Conservation (phyloP, 2,113 vertebrate genomes). For the Leptocoma aspasia region DNA sequence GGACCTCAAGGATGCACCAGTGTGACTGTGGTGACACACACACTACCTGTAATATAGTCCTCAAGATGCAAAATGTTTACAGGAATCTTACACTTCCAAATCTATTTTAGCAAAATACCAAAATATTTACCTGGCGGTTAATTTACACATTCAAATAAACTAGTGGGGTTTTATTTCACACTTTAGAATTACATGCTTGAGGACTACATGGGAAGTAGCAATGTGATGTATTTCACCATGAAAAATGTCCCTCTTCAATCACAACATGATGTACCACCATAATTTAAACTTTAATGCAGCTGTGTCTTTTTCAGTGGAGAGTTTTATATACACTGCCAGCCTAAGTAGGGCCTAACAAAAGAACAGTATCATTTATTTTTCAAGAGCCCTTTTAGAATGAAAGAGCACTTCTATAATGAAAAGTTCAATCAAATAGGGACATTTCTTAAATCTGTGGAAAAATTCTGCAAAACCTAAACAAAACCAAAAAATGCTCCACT, state of each 20-base stretch:
- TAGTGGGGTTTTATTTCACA: neutral
- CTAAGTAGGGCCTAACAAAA: neutral
- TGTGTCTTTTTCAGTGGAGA: neutral
- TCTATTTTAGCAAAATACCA: conserved; percentile 66
- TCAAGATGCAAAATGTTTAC: conserved; percentile 22
- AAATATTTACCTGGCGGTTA: conserved; percentile 58
- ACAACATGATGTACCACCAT: neutral
- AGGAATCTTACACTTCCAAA: conserved; percentile 52
- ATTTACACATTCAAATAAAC: conserved; percentile 57
- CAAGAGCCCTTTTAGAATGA: neutral
- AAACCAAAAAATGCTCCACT: neutral
- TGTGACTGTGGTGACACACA: conserved; percentile 6
- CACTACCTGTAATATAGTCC: neutral
- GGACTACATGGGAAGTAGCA: neutral
- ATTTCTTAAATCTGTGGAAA: neutral
- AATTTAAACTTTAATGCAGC: neutral
- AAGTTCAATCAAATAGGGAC: neutral
- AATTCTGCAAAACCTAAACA: neutral
- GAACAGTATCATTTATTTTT: neutral
- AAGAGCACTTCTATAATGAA: neutral
- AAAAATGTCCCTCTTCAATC: neutral
- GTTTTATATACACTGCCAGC: neutral
- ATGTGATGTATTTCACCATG: neutral
- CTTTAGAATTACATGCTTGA: neutral
- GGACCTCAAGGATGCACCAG: conserved; percentile 2